Base-by-base conservation (phyloP, 2,888 invertebrate species). In the Onchidella celtica region DNA sequence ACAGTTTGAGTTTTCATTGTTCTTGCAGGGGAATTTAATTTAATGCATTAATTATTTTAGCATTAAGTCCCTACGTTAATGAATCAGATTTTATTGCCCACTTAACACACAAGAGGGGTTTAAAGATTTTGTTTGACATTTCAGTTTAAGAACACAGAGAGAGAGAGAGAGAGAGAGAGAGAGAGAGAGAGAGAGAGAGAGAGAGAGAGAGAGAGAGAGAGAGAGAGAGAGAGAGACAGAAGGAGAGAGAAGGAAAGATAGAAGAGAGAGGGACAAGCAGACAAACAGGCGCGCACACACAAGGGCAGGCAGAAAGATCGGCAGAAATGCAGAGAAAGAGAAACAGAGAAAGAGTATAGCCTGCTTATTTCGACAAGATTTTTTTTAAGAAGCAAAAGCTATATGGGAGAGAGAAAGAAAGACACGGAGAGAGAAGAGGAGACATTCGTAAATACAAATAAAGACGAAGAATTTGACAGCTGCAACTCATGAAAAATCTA, bases 391-490 rank as follows among this genome's bases (percentile, higher is more conserved):
- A 69, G 69, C 21, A 36, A 40, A 9, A 69, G 27, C 63, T 17
- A n/a, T 17, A n/a, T 24, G 27, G 38, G 24, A 72, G 57, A 57
- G 55, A 72, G 72, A 72, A 29, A 72, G 27, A 72, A 11, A 72
- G 55, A 55, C 17, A 55, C 2, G 34, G 57, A 72, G 55, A 72
- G 57, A 72, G 6, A 47, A 27, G 29, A 34, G 34, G 36, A 69
- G 36, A 69, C 36, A 69, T 3, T 32, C 36, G 17, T 34, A 69
- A 38, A 34, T 14, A 34, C 36, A 65, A 32, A 27, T 17, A 65
- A 29, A 65, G 65, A 65, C 17, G 29, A 29, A 29, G 65, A 65
- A 29, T 27, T 24, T 29, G 65, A 65, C 27, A 65, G 65, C n/a
- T 17, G 63, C 6, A 27, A 27, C 27, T 63, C 11, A n/a, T n/a